Percentiles rank a stretch among this genome's conserved stretches.
Evolutionary conservation across 2,888 invertebrate species (phyloP).

Genomic region (Sicus ferrugineus): DNA sequence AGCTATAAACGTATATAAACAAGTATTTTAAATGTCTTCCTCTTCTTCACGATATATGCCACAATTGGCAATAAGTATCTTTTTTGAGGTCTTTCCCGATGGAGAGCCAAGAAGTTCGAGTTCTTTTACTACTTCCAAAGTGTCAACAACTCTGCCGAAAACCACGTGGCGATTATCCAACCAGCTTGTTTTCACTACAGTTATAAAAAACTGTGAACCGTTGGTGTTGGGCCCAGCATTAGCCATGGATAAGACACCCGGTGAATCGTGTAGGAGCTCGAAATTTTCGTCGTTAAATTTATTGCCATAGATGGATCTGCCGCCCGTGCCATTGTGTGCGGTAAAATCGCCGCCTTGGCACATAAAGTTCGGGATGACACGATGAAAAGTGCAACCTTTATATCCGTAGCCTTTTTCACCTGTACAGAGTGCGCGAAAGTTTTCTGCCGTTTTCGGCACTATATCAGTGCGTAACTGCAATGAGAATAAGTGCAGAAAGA

Average conservation of each 20-base stretch:
- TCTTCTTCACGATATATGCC: slow-evolving; percentile 65
- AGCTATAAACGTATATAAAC: not conserved
- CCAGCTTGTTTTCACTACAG: slow-evolving; percentile 92
- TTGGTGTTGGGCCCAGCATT: slow-evolving; percentile 95
- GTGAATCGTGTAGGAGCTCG: slow-evolving; percentile 87
- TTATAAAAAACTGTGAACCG: slow-evolving; percentile 96
- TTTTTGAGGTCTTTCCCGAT: slow-evolving; percentile 82
- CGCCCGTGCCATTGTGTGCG: slow-evolving; percentile 92
- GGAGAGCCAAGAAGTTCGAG: slow-evolving; percentile 81
- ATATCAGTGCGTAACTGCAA: slow-evolving; percentile 85
- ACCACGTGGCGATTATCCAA: slow-evolving; percentile 92
- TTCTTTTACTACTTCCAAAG: slow-evolving; percentile 88
- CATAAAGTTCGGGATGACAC: slow-evolving; percentile 97
- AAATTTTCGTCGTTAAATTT: slow-evolving; percentile 98
- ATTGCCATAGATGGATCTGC: slow-evolving; percentile 94
- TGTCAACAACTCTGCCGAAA: slow-evolving; percentile 88
- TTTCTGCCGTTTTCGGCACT: slow-evolving; percentile 93
- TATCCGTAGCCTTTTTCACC: slow-evolving; percentile 94
- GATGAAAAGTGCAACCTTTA: slow-evolving; percentile 91
- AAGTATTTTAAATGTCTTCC: not conserved
- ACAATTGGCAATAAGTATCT: slow-evolving; percentile 78
- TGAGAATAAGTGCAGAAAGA: slow-evolving; percentile 37
- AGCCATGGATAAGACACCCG: slow-evolving; percentile 93
- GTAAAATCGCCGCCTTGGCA: slow-evolving; percentile 96
- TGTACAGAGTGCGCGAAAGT: slow-evolving; percentile 95